These are phyloP conservation scores for Calliphora vomitoria DNA, from an alignment of 2,888 invertebrate species.

Conservation along the genomic window DNA sequence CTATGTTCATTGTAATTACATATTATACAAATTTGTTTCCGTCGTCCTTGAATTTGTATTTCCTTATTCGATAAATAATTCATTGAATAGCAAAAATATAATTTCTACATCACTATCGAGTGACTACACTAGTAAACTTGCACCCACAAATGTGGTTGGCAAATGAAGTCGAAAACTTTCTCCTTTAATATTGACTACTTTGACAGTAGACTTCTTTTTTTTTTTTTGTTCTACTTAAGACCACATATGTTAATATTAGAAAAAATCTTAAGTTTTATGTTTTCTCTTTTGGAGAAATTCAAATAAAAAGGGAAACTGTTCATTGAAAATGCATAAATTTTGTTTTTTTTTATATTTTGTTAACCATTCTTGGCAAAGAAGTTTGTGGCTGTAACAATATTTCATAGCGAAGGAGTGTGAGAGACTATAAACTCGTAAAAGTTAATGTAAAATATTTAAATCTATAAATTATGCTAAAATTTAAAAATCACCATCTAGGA, in stretches of 20 bases:
- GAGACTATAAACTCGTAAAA: constrained; percentile 46
- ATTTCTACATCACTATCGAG: constrained; percentile 27
- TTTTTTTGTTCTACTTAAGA: constrained; percentile 6
- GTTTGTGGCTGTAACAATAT: background rate
- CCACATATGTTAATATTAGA: constrained; percentile 43
- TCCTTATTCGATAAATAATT: too few relatives aligned
- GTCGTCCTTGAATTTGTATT: too few relatives aligned
- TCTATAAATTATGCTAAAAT: constrained; percentile 64
- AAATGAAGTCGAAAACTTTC: constrained; percentile 50
- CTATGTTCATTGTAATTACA: too few relatives aligned
- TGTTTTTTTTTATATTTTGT: constrained; percentile 20
- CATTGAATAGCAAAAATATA: too few relatives aligned
- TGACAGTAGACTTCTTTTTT: background rate
- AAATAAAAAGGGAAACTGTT: constrained; percentile 67
- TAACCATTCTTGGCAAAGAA: background rate
- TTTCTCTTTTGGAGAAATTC: constrained; percentile 11
- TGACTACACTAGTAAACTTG: constrained; percentile 2
- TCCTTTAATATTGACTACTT: constrained; percentile 6
- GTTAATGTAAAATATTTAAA: constrained; percentile 65
- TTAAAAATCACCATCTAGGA: constrained; percentile 30
- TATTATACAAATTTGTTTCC: too few relatives aligned
- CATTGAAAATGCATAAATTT: constrained; percentile 69
- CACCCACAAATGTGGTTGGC: constrained; percentile 19
- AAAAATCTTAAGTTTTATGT: constrained; percentile 43
- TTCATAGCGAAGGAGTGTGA: background rate